These are phyloP conservation scores for Coccyzus lansbergi DNA, from an alignment of 2,797 vertebrate genomes.

Conservation along the genomic window DNA sequence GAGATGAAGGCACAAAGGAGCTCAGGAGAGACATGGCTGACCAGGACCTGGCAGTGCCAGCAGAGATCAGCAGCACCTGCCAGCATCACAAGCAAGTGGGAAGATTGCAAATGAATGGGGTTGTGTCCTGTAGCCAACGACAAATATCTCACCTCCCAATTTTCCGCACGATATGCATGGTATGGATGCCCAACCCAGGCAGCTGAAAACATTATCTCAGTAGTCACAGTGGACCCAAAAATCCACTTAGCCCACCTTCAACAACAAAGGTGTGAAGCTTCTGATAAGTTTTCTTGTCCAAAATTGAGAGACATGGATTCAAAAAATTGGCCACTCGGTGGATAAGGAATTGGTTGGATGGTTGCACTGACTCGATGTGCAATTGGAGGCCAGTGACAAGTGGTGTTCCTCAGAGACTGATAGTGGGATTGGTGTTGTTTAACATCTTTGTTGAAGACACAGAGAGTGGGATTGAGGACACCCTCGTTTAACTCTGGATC, in stretches of 20 bases:
- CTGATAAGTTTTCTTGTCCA: background rate
- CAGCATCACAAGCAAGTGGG: fast-evolving
- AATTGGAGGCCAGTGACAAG: no score
- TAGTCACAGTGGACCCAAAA: background rate
- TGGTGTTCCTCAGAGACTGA: no score
- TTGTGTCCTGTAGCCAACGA: fast-evolving
- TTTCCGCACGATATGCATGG: fast-evolving
- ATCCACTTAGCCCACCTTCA: background rate
- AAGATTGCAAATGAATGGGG: background rate
- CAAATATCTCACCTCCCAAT: background rate
- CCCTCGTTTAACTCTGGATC: no score
- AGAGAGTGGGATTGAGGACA: no score
- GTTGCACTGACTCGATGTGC: no score
- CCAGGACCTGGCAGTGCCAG: background rate
- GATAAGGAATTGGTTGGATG: no score
- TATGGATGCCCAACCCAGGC: background rate
- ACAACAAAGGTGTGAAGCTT: background rate
- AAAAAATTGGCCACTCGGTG: no score
- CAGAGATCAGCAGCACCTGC: fast-evolving
- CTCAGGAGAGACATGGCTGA: background rate
- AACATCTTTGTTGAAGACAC: no score
- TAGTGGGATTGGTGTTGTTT: no score
- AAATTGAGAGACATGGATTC: no score
- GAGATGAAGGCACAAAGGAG: background rate
- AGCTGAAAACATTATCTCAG: background rate